Base-by-base conservation (phyloP, 2,113 vertebrate species). In the Ameiurus melas region DNA sequence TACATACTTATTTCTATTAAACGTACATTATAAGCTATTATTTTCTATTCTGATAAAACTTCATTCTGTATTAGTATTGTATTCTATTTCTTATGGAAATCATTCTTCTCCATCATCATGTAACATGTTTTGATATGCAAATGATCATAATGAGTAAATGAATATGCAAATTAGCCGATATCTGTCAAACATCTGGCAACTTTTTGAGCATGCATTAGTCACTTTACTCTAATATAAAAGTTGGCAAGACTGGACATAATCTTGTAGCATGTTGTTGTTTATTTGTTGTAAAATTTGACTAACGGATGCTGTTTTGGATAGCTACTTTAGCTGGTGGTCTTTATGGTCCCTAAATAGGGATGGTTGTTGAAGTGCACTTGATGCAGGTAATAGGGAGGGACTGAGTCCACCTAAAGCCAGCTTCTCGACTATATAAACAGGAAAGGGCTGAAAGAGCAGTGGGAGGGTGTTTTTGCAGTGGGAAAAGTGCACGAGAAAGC, bases 351-450 rank as follows among this genome's bases (percentile, higher is more conserved):
- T 39, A 83, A 39, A 60, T 36, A 57, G 16, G 10, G 53, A 33
- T 33, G 62, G 8, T 6, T 68, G 43, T 36, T 55, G n/a, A 39
- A 73, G 51, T 57, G 84, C 68, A 85, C 68, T 62, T 53, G 77
- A 22, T 85, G 68, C 87, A 90, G 90, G 90, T 90, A 83, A 47
- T 14, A 86, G 87, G 71, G 79, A 83, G 84, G 83, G 86, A 84
- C 77, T 62, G 64, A 73, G 71, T 68, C 77, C 90, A 91, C 88
- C 90, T 89, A 60, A 39, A 77, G 55, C 55, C 66, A 71, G 84
- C 85, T 83, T 87, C 87, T 55, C 51, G 55, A 36, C 25, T 51
- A 83, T 90, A 90, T 90, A 90, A 90, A 86, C 78, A 70, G 83
- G 30, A 78, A 36, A 27, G 58, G 70, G 82, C 68, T 60, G 84